Evolutionary conservation across 2,113 vertebrate species (phyloP).

Genomic region (Calidris pygmaea): DNA sequence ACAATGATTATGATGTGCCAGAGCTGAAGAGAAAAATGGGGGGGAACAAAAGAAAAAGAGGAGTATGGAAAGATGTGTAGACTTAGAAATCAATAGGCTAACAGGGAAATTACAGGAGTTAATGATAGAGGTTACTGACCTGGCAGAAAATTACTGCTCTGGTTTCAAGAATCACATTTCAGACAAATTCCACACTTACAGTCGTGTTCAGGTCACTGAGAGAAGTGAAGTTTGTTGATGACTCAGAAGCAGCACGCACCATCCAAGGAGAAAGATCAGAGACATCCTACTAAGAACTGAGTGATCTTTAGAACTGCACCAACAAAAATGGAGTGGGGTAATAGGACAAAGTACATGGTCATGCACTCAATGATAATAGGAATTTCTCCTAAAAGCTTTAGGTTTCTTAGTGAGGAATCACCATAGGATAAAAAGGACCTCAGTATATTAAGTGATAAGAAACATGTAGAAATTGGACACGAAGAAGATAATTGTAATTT

Average conservation of each 20-base stretch:
- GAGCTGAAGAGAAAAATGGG: background rate
- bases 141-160: background rate
- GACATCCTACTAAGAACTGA: background rate
- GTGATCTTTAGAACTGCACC: background rate
- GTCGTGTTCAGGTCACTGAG: background rate
- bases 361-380: background rate
- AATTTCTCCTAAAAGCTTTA: background rate
- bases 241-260: background rate
- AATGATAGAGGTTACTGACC: background rate
- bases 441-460: background rate
- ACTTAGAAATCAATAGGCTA: background rate
- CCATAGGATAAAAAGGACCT: background rate
- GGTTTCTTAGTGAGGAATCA: background rate
- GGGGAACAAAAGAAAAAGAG: background rate
- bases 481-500: background rate
- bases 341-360: background rate
- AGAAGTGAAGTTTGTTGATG: background rate
- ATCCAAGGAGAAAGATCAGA: background rate
- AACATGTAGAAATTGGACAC: background rate
- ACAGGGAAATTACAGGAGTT: background rate
- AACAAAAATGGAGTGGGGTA: background rate
- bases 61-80: background rate
- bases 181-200: background rate
- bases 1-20: background rate
- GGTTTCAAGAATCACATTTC: slow-evolving; percentile 12